Percentiles rank a stretch among this genome's conserved stretches.
phyloP scores from a whole-genome alignment of 2,888 invertebrate genomes.

The Cenopis cana region DNA sequence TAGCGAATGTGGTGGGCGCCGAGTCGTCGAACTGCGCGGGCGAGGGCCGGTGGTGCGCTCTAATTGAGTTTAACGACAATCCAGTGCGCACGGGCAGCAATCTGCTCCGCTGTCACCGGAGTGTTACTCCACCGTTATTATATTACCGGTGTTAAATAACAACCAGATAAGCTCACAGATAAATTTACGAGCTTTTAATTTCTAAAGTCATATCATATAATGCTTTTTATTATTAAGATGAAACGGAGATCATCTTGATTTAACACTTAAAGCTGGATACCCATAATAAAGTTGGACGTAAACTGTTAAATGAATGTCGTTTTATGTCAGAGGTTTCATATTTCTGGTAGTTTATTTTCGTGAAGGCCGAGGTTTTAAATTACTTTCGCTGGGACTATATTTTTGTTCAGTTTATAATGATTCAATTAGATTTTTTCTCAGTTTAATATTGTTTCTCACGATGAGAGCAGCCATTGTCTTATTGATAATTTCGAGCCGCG shows the following conservation, averaged over 20 bases:
- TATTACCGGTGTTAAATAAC: conserved; percentile 57
- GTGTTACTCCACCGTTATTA: conserved; percentile 64
- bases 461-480: conserved; percentile 50
- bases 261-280: conserved; percentile 56
- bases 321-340: conserved; percentile 58
- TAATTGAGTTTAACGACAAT: conserved; percentile 82
- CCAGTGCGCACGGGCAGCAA: conserved; percentile 68
- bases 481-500: conserved; percentile 54
- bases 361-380: conserved; percentile 33
- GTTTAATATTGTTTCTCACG: conserved; percentile 46
- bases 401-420: conserved; percentile 11
- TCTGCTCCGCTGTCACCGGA: conserved; percentile 63
- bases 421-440: conserved; percentile 40
- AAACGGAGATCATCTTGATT: conserved; percentile 56
- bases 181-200: conserved; percentile 56
- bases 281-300: conserved; percentile 50
- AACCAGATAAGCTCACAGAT: conserved; percentile 53
- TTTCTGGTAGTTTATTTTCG: conserved; percentile 53
- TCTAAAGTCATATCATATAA: conserved; percentile 56
- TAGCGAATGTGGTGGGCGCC: conserved; percentile 78
- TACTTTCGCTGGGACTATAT: conserved; percentile 20
- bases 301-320: conserved; percentile 55
- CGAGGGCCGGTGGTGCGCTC: conserved; percentile 76
- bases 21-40: conserved; percentile 85
- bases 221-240: conserved; percentile 52